phyloP scores from a whole-genome alignment of 2,888 invertebrate genomes.

The Psococerastis gibbosa region DNA sequence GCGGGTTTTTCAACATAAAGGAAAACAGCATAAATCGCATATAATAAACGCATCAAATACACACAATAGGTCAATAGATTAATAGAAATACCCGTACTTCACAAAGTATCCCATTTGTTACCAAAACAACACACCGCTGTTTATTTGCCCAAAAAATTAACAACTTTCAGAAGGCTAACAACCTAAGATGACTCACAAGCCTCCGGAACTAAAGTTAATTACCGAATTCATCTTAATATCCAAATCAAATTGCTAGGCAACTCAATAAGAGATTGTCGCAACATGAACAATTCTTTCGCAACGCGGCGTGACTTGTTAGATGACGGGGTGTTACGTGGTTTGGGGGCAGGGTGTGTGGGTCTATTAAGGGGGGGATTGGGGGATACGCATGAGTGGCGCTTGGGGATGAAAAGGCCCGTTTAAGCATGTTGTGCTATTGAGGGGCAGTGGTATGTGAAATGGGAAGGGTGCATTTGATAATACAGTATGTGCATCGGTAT shows the following conservation, averaged over 20 bases:
- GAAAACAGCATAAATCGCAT: too few species aligned
- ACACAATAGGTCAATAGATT: too few species aligned
- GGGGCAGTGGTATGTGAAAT: slow-evolving; percentile 4
- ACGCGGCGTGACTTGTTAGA: not conserved
- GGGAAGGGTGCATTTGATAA: slow-evolving; percentile 8
- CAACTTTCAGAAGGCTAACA: not conserved
- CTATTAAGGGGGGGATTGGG: not conserved
- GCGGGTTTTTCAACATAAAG: too few species aligned
- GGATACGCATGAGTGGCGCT: slow-evolving; percentile 7
- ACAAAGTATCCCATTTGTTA: slow-evolving; percentile 9
- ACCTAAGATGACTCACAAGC: not conserved
- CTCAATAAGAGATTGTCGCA: not conserved
- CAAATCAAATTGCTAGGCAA: slow-evolving; percentile 1
- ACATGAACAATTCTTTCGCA: not conserved
- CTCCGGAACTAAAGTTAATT: not conserved
- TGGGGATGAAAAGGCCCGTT: slow-evolving; percentile 4
- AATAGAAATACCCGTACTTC: too few species aligned
- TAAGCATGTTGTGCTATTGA: slow-evolving; percentile 9
- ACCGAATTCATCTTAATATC: slow-evolving; percentile 1
- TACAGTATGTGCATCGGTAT: too few species aligned
- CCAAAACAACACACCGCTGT: slow-evolving; percentile 7
- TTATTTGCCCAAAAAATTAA: slow-evolving; percentile 8
- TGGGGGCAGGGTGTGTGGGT: not conserved
- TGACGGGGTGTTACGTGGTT: not conserved
- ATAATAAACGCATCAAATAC: too few species aligned